phyloP scores from a whole-genome alignment of 2,888 invertebrate species.

The Deilephila porcellus region DNA sequence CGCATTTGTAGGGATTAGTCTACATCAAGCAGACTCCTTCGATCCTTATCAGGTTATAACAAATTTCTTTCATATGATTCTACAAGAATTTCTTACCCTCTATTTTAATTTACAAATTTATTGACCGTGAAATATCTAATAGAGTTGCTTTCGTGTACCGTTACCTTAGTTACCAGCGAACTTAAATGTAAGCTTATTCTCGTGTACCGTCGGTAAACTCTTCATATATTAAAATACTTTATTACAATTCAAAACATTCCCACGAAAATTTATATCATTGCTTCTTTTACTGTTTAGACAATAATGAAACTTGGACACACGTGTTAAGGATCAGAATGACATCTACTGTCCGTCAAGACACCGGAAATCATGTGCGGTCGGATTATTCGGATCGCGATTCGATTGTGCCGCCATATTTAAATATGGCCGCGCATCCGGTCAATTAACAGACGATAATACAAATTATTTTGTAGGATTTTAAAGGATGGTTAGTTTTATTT shows the following conservation, averaged over 20 bases:
- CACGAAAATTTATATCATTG: slow-evolving; percentile 5
- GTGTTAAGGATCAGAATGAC: slow-evolving; percentile 16
- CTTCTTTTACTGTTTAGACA: background rate
- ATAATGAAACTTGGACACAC: slow-evolving; percentile 7
- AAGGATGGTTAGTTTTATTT: background rate
- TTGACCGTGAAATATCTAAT: slow-evolving; percentile 14
- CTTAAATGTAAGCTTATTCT: background rate
- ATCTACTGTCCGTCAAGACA: slow-evolving; percentile 18
- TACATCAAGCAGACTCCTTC: too few relatives aligned
- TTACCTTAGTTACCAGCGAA: background rate
- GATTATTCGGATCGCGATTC: slow-evolving; percentile 75
- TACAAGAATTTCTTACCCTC: background rate
- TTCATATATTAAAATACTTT: slow-evolving; percentile 9
- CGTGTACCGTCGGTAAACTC: background rate
- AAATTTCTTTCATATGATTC: background rate
- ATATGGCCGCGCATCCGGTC: slow-evolving; percentile 65
- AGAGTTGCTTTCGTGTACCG: background rate
- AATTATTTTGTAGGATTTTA: slow-evolving; percentile 39
- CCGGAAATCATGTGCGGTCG: slow-evolving; percentile 54
- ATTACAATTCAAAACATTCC: slow-evolving; percentile 27
- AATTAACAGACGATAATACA: slow-evolving; percentile 51
- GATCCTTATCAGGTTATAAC: too few relatives aligned
- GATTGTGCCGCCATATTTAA: slow-evolving; percentile 47
- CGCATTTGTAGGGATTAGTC: too few relatives aligned
- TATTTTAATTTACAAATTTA: slow-evolving; percentile 13